These are phyloP conservation scores for Cotesia congregata DNA, from an alignment of 2,888 invertebrate genomes.

Conservation along the genomic window DNA sequence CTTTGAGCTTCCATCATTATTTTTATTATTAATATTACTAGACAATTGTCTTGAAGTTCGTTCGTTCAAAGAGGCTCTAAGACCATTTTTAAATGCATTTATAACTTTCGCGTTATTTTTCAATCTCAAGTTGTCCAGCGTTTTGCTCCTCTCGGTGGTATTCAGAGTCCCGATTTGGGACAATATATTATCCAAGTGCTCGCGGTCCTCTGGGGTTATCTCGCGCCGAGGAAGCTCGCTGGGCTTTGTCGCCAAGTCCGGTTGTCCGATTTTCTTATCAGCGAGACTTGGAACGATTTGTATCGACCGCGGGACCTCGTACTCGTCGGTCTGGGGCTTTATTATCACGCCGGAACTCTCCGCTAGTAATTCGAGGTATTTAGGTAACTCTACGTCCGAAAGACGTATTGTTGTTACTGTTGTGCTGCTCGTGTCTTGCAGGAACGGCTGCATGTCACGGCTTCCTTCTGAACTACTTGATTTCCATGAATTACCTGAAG, in stretches of 20 bases:
- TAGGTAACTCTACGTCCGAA: slow-evolving; percentile 67
- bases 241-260: neutral
- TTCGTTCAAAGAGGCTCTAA: slow-evolving; percentile 59
- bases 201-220: slow-evolving; percentile 39
- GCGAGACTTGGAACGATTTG: slow-evolving; percentile 47
- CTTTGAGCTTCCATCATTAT: slow-evolving; percentile 54
- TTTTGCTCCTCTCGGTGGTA: slow-evolving; percentile 60
- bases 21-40: slow-evolving; percentile 39
- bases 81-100: slow-evolving; percentile 57
- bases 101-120: slow-evolving; percentile 44
- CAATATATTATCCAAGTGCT: slow-evolving; percentile 44
- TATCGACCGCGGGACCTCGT: slow-evolving; percentile 75
- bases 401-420: slow-evolving; percentile 51
- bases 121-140: slow-evolving; percentile 56
- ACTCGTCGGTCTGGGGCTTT: slow-evolving; percentile 73
- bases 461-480: slow-evolving; percentile 71
- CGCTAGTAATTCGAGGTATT: slow-evolving; percentile 79
- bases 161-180: slow-evolving; percentile 56
- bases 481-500: slow-evolving; percentile 71
- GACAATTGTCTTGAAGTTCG: slow-evolving; percentile 48
- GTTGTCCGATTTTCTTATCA: slow-evolving; percentile 20
- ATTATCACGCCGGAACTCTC: slow-evolving; percentile 69
- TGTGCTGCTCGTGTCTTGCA: slow-evolving; percentile 63
- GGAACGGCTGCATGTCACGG: slow-evolving; percentile 71
- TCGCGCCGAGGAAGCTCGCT: slow-evolving; percentile 19